Evolutionary conservation across 2,113 vertebrate genomes (phyloP).

Genomic region (Steatornis caripensis): DNA sequence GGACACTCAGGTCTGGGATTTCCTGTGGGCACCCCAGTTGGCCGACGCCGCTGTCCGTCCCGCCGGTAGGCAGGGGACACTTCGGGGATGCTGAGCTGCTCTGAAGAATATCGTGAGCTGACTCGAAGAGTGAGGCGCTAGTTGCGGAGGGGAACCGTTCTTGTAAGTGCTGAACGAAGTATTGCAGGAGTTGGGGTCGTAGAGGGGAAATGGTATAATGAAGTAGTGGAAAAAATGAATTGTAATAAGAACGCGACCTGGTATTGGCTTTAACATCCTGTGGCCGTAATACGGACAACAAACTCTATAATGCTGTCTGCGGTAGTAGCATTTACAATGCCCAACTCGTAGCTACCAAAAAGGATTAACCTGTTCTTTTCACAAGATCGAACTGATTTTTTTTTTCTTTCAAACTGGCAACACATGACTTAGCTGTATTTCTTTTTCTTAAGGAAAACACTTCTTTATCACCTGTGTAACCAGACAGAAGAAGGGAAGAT

Average conservation of each 20-base stretch:
- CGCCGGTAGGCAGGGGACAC: fast-evolving
- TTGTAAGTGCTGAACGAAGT: background rate
- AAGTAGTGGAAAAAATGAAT: background rate
- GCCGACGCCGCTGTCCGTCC: background rate
- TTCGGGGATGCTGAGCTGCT: background rate
- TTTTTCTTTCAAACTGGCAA: background rate
- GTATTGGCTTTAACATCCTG: background rate
- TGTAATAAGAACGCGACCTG: fast-evolving
- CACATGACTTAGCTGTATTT: background rate
- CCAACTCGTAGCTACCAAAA: fast-evolving
- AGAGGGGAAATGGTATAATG: fast-evolving
- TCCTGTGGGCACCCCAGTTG: fast-evolving
- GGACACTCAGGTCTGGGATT: background rate
- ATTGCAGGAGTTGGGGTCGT: background rate
- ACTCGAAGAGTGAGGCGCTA: fast-evolving
- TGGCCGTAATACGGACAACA: too few relatives aligned
- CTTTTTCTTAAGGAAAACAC: background rate
- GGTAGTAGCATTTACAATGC: background rate
- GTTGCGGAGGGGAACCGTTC: background rate
- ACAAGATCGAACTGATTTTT: background rate
- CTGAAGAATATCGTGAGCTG: background rate
- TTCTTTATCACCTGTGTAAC: background rate
- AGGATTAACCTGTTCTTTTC: background rate
- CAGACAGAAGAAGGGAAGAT: background rate
- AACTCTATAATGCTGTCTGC: background rate